Percentiles rank a stretch among this genome's conserved stretches.
Conservation (phyloP, 2,113 vertebrate species). For the Ciconia maguari region DNA sequence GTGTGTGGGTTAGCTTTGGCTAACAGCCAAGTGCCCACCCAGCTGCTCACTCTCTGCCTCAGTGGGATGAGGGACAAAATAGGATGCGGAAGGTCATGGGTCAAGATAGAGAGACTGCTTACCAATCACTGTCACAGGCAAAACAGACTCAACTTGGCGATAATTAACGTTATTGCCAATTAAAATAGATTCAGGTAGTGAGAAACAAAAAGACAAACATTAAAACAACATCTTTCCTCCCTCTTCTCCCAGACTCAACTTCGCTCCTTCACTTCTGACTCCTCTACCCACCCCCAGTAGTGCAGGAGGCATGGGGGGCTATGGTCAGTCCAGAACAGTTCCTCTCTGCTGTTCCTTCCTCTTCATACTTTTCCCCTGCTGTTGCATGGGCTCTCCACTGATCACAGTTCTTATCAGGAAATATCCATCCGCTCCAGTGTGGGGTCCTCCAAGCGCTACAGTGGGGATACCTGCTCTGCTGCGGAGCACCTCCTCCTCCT, state of each 20-base stretch:
- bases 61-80: not conserved
- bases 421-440: not conserved
- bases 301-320: not conserved
- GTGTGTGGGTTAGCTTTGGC: not conserved
- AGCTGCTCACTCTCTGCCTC: not conserved
- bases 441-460: not conserved
- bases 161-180: not conserved
- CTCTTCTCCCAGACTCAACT: not conserved
- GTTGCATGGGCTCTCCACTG: accelerated
- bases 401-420: not conserved
- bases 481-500: not conserved
- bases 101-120: not conserved
- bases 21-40: accelerated
- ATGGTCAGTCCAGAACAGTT: not conserved
- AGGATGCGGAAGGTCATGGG: not conserved
- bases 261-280: not conserved
- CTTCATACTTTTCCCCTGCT: not conserved
- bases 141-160: not conserved
- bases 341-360: not conserved
- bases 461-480: not conserved
- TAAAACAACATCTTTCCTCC: not conserved
- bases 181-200: not conserved
- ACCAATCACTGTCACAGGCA: not conserved
- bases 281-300: not conserved
- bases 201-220: not conserved